phyloP scores from a whole-genome alignment of 2,888 invertebrate genomes.

The Cephus nigrinus region DNA sequence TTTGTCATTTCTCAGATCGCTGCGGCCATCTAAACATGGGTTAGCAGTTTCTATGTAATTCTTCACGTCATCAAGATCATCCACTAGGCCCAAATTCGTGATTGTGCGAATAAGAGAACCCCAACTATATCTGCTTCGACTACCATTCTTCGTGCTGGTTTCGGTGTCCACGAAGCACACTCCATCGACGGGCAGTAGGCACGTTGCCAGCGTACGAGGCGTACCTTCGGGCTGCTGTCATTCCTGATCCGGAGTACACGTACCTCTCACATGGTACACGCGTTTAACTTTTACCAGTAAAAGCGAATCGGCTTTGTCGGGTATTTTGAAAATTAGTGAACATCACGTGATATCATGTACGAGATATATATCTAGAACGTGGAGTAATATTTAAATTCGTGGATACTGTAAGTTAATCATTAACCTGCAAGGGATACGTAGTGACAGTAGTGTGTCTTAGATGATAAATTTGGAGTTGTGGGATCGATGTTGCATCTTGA shows the following conservation, averaged over 20 bases:
- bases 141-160: too few relatives aligned
- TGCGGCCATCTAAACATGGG: not conserved
- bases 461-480: not conserved
- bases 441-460: not conserved
- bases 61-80: not conserved
- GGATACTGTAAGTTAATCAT: not conserved
- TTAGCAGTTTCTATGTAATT: not conserved
- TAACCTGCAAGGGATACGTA: not conserved
- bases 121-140: not conserved
- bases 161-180: not conserved
- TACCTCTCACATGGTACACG: not conserved
- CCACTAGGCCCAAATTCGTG: not conserved
- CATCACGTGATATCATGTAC: not conserved
- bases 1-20: not conserved
- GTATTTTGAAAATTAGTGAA: not conserved
- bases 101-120: not conserved
- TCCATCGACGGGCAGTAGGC: not conserved
- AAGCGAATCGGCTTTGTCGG: not conserved
- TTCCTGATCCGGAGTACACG: not conserved
- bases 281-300: not conserved
- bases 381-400: not conserved
- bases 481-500: not conserved
- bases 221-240: not conserved
- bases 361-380: not conserved
- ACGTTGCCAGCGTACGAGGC: not conserved